Evolutionary conservation across 2,888 invertebrate species (phyloP).

Genomic region (Drosophila mettleri): DNA sequence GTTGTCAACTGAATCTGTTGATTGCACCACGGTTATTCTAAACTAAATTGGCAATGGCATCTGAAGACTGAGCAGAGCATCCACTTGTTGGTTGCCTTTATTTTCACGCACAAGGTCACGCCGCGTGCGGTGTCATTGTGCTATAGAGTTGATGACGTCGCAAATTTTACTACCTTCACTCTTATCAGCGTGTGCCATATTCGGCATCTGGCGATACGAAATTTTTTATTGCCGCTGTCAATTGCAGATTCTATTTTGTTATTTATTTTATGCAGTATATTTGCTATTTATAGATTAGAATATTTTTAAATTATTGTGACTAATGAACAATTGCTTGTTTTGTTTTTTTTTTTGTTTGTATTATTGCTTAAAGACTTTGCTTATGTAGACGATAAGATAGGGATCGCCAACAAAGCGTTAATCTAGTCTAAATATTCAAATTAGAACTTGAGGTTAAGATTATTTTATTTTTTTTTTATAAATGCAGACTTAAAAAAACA

Average conservation of each 20-base stretch:
- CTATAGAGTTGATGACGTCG: slow-evolving; percentile 35
- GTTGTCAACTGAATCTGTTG: slow-evolving; percentile 6
- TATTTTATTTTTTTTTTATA: neutral
- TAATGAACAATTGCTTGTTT: slow-evolving; percentile 27
- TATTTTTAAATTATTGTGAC: slow-evolving; percentile 34
- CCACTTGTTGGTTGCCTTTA: slow-evolving; percentile 68
- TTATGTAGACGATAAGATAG: neutral
- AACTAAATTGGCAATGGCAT: slow-evolving; percentile 16
- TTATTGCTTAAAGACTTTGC: neutral
- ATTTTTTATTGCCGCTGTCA: slow-evolving; percentile 33
- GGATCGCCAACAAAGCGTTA: neutral
- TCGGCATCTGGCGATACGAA: slow-evolving; percentile 18
- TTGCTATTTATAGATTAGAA: slow-evolving; percentile 47
- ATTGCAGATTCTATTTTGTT: slow-evolving; percentile 25
- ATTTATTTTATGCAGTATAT: slow-evolving; percentile 10
- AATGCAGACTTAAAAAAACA: neutral
- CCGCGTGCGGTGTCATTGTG: slow-evolving; percentile 45
- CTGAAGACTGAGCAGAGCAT: slow-evolving; percentile 6
- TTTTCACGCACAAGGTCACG: slow-evolving; percentile 60
- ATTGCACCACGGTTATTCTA: slow-evolving; percentile 12
- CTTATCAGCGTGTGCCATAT: slow-evolving; percentile 42
- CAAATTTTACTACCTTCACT: slow-evolving; percentile 5
- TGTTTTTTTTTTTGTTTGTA: neutral
- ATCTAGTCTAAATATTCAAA: neutral
- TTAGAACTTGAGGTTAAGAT: neutral